Percentiles rank a stretch among this genome's conserved stretches.
These are phyloP conservation scores for Polypedilum vanderplanki DNA, from an alignment of 1,140 invertebrate species.

Conservation along the genomic window DNA sequence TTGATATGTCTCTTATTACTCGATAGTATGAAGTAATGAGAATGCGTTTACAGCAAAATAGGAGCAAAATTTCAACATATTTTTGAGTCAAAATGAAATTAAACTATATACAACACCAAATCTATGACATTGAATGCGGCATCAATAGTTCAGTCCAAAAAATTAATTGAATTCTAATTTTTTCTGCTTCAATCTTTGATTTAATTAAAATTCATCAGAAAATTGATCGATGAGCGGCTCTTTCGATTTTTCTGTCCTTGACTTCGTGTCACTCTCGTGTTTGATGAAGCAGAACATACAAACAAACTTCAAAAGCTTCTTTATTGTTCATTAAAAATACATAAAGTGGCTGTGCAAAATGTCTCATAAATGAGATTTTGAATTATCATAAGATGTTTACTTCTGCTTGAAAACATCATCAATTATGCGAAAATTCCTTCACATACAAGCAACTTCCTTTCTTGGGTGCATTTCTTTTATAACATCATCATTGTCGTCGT, in stretches of 20 bases:
- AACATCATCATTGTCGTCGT: too few species aligned
- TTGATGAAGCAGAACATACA: background rate
- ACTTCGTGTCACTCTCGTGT: background rate
- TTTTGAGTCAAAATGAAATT: too few species aligned
- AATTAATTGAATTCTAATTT: background rate
- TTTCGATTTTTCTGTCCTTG: background rate
- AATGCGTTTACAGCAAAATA: background rate
- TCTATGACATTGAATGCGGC: background rate
- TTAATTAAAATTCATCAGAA: too few species aligned
- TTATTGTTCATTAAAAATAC: slow-evolving; percentile 1
- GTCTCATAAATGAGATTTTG: background rate
- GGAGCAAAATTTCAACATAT: background rate
- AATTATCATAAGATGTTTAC: background rate
- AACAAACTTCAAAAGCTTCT: background rate
- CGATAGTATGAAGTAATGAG: background rate
- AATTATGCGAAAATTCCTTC: background rate
- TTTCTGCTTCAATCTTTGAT: background rate
- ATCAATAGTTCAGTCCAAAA: background rate
- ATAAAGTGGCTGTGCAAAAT: background rate
- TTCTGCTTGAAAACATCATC: background rate
- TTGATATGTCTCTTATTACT: slow-evolving; percentile 12
- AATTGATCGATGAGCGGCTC: too few species aligned
- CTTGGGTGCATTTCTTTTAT: too few species aligned
- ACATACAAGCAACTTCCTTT: too few species aligned
- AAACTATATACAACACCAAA: too few species aligned